Percentiles rank a stretch among this genome's conserved stretches.
These are phyloP conservation scores for Forbesichthys agassizii DNA, from an alignment of 2,113 vertebrate genomes.

Conservation along the genomic window DNA sequence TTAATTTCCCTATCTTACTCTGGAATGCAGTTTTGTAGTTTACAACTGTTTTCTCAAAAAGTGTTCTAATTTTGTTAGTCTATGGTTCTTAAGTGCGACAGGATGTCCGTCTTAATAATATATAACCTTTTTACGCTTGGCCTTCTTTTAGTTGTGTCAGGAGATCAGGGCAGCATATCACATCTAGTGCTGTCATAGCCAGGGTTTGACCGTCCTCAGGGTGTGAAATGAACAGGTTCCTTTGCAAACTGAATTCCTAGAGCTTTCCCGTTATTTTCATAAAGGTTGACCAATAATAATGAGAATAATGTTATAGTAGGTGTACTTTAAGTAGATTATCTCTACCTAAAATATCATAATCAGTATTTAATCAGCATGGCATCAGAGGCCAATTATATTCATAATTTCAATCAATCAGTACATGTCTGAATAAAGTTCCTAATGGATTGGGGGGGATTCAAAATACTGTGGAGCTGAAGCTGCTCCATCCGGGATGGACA, in stretches of 20 bases:
- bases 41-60: too few species aligned
- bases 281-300: constrained; percentile 74
- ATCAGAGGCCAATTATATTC: not conserved
- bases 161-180: constrained; percentile 81
- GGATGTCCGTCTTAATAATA: constrained; percentile 3
- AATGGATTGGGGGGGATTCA: too few species aligned
- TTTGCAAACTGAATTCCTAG: constrained; percentile 83
- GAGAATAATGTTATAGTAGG: constrained; percentile 85
- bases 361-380: not conserved
- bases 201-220: constrained; percentile 83
- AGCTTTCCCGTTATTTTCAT: constrained; percentile 81
- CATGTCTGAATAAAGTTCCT: too few species aligned
- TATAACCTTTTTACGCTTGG: constrained; percentile 74
- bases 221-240: constrained; percentile 71
- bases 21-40: too few species aligned
- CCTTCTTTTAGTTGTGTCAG: constrained; percentile 77
- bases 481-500: not conserved
- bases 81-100: not conserved
- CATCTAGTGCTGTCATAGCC: constrained; percentile 88
- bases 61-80: too few species aligned
- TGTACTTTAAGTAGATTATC: constrained; percentile 69
- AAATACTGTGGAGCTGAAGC: too few species aligned
- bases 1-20: too few species aligned
- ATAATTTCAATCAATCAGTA: not conserved
- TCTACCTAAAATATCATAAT: constrained; percentile 75